Evolutionary conservation across 2,113 vertebrate genomes (phyloP).

Genomic region (Oncorhynchus tshawytscha): DNA sequence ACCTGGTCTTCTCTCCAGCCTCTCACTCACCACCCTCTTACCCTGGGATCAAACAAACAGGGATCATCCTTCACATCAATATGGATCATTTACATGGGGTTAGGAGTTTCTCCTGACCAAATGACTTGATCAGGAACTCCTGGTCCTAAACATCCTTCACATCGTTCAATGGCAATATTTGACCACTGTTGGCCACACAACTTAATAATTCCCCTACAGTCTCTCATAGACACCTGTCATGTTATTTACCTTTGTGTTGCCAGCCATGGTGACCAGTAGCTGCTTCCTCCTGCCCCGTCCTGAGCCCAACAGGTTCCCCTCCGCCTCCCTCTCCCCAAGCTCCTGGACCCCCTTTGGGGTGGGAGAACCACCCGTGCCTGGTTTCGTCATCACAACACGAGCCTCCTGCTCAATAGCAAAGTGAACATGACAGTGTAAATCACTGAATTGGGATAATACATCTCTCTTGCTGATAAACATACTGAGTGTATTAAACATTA

Average conservation of each 20-base stretch:
- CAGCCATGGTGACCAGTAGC: conserved; percentile 87
- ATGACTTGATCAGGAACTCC: neutral
- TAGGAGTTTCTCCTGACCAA: neutral
- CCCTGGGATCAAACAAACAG: conserved; percentile 66
- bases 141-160: neutral
- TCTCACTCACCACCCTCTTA: conserved; percentile 86
- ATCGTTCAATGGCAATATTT: neutral
- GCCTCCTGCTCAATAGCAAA: conserved; percentile 76
- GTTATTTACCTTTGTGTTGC: conserved; percentile 83
- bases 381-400: conserved; percentile 85
- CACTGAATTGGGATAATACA: neutral
- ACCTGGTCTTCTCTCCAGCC: conserved; percentile 54
- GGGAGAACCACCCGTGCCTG: conserved; percentile 44
- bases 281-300: conserved; percentile 85
- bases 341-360: conserved; percentile 19
- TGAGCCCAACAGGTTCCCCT: conserved; percentile 66
- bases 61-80: no score
- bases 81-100: no score
- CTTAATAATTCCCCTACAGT: neutral
- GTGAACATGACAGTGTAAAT: neutral
- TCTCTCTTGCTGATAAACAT: neutral
- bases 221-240: neutral
- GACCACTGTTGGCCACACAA: neutral
- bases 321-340: conserved; percentile 48
- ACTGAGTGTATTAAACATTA: no score